Evolutionary conservation across 2,113 vertebrate species (phyloP).

Genomic region (Campylomormyrus numenius): DNA sequence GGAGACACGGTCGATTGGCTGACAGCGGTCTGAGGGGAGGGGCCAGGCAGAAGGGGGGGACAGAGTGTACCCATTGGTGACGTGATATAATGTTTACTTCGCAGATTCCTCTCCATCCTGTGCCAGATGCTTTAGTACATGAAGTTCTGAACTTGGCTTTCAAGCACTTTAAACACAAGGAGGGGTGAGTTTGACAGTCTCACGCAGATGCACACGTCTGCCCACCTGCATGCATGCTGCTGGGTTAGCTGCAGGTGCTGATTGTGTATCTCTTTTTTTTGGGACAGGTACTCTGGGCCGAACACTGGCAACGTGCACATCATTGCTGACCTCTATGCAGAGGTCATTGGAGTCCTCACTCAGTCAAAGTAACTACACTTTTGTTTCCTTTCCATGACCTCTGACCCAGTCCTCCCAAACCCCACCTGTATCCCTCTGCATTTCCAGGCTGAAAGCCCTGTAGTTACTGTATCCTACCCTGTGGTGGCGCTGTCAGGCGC

Average conservation of each 20-base stretch:
- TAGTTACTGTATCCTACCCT: background rate
- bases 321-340: conserved; percentile 95
- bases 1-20: conserved; percentile 11
- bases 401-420: background rate
- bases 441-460: background rate
- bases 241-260: background rate
- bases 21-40: background rate
- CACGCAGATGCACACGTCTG: background rate
- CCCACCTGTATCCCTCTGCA: background rate
- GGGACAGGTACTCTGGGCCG: conserved; percentile 86
- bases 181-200: conserved; percentile 75
- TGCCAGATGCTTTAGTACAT: conserved; percentile 96
- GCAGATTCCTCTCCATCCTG: conserved; percentile 98
- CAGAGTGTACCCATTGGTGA: background rate
- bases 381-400: background rate
- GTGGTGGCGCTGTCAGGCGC: background rate
- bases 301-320: conserved; percentile 98
- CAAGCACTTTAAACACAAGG: conserved; percentile 99
- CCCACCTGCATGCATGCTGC: background rate
- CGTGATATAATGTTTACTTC: conserved; percentile 43
- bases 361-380: conserved; percentile 83
- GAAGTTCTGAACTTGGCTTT: conserved; percentile 99
- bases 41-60: background rate
- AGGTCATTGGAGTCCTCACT: conserved; percentile 94
- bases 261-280: background rate